Evolutionary conservation across 1,140 invertebrate genomes (phyloP).

Genomic region (Drosophila bifasciata): DNA sequence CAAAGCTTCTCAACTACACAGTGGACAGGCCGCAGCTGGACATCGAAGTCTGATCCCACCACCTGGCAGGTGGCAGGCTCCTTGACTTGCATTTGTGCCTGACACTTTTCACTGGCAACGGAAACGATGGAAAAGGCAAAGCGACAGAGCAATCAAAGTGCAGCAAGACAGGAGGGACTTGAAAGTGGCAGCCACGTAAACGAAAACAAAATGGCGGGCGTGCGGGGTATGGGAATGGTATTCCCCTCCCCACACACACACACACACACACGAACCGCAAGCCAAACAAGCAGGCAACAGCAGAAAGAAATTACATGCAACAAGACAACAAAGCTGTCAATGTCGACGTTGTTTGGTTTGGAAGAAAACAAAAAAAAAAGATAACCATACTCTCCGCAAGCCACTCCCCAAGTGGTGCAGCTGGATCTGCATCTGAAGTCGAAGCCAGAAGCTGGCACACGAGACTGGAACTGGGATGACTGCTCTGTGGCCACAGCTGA

Average conservation of each 20-base stretch:
- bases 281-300: conserved; percentile 66
- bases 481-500: conserved; percentile 24
- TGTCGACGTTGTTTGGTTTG: conserved; percentile 44
- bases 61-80: conserved; percentile 17
- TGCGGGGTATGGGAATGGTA: too few species aligned
- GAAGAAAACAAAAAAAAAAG: conserved; percentile 2
- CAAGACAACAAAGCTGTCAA: conserved; percentile 67
- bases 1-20: not conserved
- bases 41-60: conserved; percentile 9
- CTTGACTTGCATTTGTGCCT: conserved; percentile 47
- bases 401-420: too few species aligned
- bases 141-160: conserved; percentile 57
- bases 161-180: conserved; percentile 54
- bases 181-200: conserved; percentile 53
- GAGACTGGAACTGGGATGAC: too few species aligned
- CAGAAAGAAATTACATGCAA: conserved; percentile 66
- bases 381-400: conserved; percentile 27
- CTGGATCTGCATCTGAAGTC: not conserved
- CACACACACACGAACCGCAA: conserved; percentile 62
- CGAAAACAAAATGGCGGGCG: conserved; percentile 28
- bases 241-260: too few species aligned
- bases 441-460: conserved; percentile 18
- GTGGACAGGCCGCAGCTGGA: conserved; percentile 22
- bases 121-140: not conserved
- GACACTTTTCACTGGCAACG: conserved; percentile 42